These are phyloP conservation scores for Molorchus minor DNA, from an alignment of 2,888 invertebrate genomes.

Conservation along the genomic window DNA sequence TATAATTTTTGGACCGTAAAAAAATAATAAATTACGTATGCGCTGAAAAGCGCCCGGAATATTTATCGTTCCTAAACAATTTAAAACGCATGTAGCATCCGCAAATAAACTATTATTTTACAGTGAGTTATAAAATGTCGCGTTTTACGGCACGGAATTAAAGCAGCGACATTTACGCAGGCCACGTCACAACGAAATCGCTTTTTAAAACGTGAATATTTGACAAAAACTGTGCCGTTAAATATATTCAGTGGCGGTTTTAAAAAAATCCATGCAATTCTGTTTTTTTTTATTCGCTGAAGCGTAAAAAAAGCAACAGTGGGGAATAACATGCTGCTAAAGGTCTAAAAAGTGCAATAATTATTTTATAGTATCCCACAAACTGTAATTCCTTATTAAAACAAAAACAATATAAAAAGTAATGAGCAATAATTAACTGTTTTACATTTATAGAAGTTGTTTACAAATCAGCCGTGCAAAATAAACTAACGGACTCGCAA, in stretches of 20 bases:
- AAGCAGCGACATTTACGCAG: conserved; percentile 17
- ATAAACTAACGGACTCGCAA: no score
- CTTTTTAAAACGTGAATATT: conserved; percentile 21
- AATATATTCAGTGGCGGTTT: conserved; percentile 2
- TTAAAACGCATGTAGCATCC: conserved; percentile 13
- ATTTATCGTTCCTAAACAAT: conserved; percentile 9
- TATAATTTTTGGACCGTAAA: not conserved
- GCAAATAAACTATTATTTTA: conserved; percentile 4
- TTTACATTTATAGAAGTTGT: no score
- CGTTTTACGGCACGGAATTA: conserved; percentile 10
- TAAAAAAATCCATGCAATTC: conserved; percentile 6
- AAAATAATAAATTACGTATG: not conserved
- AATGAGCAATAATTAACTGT: no score
- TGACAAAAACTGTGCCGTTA: conserved; percentile 7
- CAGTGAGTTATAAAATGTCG: conserved; percentile 10
- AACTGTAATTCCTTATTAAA: no score
- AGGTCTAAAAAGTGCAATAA: no score
- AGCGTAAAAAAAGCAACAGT: not conserved
- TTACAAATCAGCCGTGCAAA: no score
- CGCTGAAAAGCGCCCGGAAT: not conserved
- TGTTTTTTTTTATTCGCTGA: not conserved
- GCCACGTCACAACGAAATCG: conserved; percentile 21
- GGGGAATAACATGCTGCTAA: no score
- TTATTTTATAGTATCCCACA: no score
- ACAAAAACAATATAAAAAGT: no score